A percentile compares a stretch with the other conserved stretches of the same genome.
phyloP scores from a whole-genome alignment of 2,888 invertebrate species.

The Lochmaea crataegi region DNA sequence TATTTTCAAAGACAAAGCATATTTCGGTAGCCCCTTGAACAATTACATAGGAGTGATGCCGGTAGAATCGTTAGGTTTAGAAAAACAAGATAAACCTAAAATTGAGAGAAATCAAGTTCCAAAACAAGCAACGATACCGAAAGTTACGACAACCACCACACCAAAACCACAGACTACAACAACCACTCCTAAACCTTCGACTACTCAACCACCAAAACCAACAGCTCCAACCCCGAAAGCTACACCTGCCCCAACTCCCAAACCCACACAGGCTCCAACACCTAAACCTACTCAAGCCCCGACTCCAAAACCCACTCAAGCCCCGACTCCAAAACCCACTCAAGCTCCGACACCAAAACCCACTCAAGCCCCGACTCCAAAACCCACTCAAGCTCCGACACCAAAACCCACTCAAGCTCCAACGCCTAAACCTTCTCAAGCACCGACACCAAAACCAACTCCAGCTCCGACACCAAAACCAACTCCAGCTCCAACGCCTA shows the following conservation, averaged over 20 bases:
- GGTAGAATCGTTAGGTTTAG: slow-evolving; percentile 66
- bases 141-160: slow-evolving; percentile 47
- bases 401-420: background rate
- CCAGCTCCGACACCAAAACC: slow-evolving; percentile 34
- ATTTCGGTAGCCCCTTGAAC: slow-evolving; percentile 77
- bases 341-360: slow-evolving; percentile 14
- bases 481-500: slow-evolving; percentile 35
- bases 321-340: slow-evolving; percentile 39
- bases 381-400: background rate
- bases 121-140: slow-evolving; percentile 13
- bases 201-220: slow-evolving; percentile 20
- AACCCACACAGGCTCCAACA: slow-evolving; percentile 37
- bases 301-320: slow-evolving; percentile 34
- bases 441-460: slow-evolving; percentile 10
- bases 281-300: slow-evolving; percentile 38
- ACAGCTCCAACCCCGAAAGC: slow-evolving; percentile 43
- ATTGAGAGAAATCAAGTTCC: slow-evolving; percentile 11
- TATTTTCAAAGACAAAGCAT: slow-evolving; percentile 73
- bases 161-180: slow-evolving; percentile 35
- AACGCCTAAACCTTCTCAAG: background rate
- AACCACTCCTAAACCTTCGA: background rate
- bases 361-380: background rate
- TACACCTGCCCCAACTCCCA: slow-evolving; percentile 29
- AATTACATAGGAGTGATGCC: slow-evolving; percentile 75
- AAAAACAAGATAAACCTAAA: slow-evolving; percentile 37